Percentiles rank a stretch among this genome's conserved stretches.
These are phyloP conservation scores for Tauraco erythrolophus DNA, from an alignment of 2,113 vertebrate species.

Conservation along the genomic window DNA sequence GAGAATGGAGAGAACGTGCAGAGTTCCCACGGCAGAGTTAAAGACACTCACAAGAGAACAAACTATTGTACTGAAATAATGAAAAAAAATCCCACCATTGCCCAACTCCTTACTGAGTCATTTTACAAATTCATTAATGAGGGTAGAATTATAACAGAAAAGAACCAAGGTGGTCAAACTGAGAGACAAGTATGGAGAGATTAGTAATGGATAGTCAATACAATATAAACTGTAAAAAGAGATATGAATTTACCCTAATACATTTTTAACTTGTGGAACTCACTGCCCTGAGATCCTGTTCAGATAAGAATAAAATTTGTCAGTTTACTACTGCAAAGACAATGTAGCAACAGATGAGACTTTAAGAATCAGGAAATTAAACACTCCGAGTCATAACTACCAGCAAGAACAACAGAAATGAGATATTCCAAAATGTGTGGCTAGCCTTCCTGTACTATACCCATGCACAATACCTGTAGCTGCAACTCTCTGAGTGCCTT, in stretches of 20 bases:
- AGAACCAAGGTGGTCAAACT: not conserved
- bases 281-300: not conserved
- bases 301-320: not conserved
- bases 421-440: not conserved
- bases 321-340: not conserved
- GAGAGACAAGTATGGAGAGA: not conserved
- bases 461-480: accelerated
- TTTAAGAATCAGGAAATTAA: not conserved
- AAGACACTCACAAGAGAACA: not conserved
- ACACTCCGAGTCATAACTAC: not conserved
- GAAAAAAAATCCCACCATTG: not conserved
- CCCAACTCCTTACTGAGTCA: not conserved
- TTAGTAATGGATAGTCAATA: not conserved
- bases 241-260: not conserved
- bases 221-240: not conserved
- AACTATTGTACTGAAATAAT: not conserved
- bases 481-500: not conserved
- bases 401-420: not conserved
- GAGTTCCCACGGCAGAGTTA: not conserved
- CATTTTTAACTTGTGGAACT: not conserved
- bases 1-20: not conserved
- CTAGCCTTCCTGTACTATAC: not conserved
- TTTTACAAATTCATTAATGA: not conserved
- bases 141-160: not conserved
- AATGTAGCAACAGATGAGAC: not conserved